Base-by-base conservation (phyloP, 2,797 vertebrate species). In the Taenioides sp. region DNA sequence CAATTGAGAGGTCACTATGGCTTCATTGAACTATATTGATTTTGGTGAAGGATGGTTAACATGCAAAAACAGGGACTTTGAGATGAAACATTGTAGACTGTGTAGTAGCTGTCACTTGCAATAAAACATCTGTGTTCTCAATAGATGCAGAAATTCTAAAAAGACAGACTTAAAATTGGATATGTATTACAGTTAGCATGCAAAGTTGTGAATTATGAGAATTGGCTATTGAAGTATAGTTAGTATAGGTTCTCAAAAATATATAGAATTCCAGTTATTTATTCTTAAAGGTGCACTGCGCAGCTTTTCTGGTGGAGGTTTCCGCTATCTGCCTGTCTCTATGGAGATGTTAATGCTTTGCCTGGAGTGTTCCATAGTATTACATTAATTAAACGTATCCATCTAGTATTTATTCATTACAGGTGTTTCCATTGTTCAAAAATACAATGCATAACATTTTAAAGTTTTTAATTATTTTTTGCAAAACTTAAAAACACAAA, bases 1-100 rank as follows among this genome's bases (percentile, higher is more conserved):
- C 94, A 92, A 93, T 92, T 91, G 93, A 94, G 93, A 94, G 92
- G 89, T 93, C 93, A 93, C 92, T 68, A 95, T 95, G 92, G 95
- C 94, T 95, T 95, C 25, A 77, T 70, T 82, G 80, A 95, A 94
- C 72, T 55, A 14, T 14, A 85, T 96, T 92, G 95, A 96, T 96
- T 87, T 92, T 92, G 82, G 2, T 79, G 89, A 91, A 91, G 92
- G 93, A 95, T 95, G 94, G 95, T 95, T 90, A 96, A 95, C 94
- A 95, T 94, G 92, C 91, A 86, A 93, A 92, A 91, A 87, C 74
- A 84, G 84, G 76, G 83, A 85, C 0, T 58, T 87, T 31, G 88
- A 94, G 88, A 27, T 49, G 40, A 65, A 16, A 64, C 62, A 40
- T 2, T 61, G 59, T 20, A 18, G 27, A 60, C 27, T 25, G 9